Evolutionary conservation across 2,888 invertebrate genomes (phyloP), one percentile per base, ranked within the genome.

Genomic region (Glyphotaelius pellucidus): DNA sequence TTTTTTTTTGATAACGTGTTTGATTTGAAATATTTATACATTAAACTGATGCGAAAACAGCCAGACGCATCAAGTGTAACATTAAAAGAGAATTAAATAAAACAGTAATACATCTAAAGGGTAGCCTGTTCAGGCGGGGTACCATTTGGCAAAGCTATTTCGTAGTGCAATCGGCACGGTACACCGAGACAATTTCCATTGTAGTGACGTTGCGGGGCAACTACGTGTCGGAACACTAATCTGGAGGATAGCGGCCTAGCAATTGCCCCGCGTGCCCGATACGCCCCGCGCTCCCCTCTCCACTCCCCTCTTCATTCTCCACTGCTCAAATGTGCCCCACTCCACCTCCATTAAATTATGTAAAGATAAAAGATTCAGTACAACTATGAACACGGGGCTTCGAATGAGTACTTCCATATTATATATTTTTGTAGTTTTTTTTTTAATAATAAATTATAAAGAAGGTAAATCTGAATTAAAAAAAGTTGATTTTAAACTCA

Each of bases 171-270:
- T 80, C 80, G 89, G 80, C 80, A 80, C 89, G 80, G 89, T 38
- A 80, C 32, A 80, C 80, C 89, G 42, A 30, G 80, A 89, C 80
- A 89, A 89, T 80, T 80, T 89, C 30, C 38, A 89, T 25, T 80
- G 42, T 15, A 30, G 86, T 25, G 86, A 25, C 35, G 83, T 31
- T 11, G 83, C 83, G 86, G 86, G 47, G 86, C 42, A 42, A 91
- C 87, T 92, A 93, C 93, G 93, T 93, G 93, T 92, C 90, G 89
- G 91, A 90, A 88, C 92, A 90, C 92, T 93, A 93, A 93, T 93
- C 93, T 90, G 79, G 79, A 52, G 93, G 93, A 93, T 93, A 93
- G 90, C 87, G 92, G 92, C 84, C 90, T 47, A 87, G 47, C 86
- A 47, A 67, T 79, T 91, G 79, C 84, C 90, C 79, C 85, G 79